Evolutionary conservation across 2,797 vertebrate species (phyloP).

Genomic region (Ataeniobius toweri): DNA sequence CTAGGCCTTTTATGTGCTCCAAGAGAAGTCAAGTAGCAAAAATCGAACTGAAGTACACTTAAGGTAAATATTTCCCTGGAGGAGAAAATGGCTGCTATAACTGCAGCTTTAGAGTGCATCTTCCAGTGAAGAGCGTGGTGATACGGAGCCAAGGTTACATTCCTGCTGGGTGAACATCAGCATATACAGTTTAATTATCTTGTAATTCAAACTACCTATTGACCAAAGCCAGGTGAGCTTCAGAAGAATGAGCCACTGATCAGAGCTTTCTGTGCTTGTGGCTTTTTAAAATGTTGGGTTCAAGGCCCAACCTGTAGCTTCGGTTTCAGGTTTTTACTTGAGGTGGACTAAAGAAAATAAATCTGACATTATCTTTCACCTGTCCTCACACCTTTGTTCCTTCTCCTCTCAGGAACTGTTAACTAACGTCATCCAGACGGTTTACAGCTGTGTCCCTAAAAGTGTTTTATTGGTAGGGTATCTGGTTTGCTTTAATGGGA

Average conservation of each 20-base stretch:
- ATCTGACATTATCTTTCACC: neutral
- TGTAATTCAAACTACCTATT: neutral
- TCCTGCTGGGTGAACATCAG: neutral
- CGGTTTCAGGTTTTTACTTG: neutral
- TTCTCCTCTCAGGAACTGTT: neutral
- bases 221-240: neutral
- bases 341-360: neutral
- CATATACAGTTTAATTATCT: neutral
- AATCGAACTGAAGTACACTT: neutral
- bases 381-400: neutral
- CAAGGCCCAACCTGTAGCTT: neutral
- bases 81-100: neutral
- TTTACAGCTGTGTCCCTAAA: too few species aligned
- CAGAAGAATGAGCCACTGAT: neutral
- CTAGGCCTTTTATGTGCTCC: neutral
- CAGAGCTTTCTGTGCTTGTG: neutral
- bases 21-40: neutral
- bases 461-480: too few species aligned
- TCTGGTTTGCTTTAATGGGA: too few species aligned
- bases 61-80: conserved; percentile 4
- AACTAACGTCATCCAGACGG: too few species aligned
- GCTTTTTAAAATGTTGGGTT: neutral
- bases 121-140: neutral
- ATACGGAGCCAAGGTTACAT: neutral
- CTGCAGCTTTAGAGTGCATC: conserved; percentile 6